Base-by-base conservation (phyloP, 2,888 invertebrate genomes). In the Chymomyza amoena region DNA sequence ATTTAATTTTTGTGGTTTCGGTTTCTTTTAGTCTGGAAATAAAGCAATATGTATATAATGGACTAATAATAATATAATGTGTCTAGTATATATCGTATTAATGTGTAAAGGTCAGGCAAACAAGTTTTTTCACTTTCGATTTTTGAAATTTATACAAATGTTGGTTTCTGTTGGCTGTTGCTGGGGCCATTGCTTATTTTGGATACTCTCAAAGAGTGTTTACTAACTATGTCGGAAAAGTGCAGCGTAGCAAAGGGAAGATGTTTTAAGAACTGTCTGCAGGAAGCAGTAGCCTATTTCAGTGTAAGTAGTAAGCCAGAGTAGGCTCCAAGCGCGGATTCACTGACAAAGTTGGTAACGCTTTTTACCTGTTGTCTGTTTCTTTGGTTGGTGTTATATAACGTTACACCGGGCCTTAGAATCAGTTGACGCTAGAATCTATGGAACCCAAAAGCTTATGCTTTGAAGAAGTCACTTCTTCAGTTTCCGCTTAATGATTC, bases 21-120 rank as follows among this genome's bases (percentile, higher is more conserved):
- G 56, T 69, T 62, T 52, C 64, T 20, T 50, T n/a, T 54, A 13
- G 39, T 45, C 52, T 28, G 28, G 67, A 75, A 79, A 85, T 83
- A 83, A 83, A 32, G 32, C 32, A 32, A 32, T 32, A 32, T 32
- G 32, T 32, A 32, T 32, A 32, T 32, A 32, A 32, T 32, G 32
- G 32, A 83, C 83, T 85, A 83, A 83, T 79, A 70, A 7, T 45
- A 45, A 45, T 45, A 45, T 13, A 45, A 45, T 45, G 39, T 45
- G 39, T 45, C 39, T 45, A 45, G 39, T 45, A 45, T 45, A 13
- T 45, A 45, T 45, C 39, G 39, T 13, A 45, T 85, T 83, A 78
- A 76, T 80, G 83, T 81, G 74, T 83, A 85, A 83, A 83, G 83
- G 83, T 83, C 85, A 83, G 64, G 61, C 76, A 81, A 83, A 83